Conservation (phyloP, 2,113 vertebrate genomes). For the Theristicus caerulescens region DNA sequence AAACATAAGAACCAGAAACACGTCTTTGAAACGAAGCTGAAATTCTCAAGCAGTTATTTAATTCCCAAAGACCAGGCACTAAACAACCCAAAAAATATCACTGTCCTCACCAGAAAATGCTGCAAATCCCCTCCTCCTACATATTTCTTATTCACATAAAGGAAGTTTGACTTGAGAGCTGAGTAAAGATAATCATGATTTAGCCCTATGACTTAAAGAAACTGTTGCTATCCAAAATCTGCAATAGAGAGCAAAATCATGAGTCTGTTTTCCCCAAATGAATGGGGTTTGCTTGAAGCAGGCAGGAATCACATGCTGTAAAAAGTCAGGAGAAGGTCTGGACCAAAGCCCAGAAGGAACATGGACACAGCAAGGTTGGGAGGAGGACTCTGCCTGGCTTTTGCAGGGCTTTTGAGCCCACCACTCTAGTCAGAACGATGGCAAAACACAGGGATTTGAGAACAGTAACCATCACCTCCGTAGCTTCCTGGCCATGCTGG, state of each 20-base stretch:
- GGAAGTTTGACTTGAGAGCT: background rate
- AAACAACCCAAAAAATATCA: background rate
- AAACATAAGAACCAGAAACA: background rate
- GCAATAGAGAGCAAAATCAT: background rate
- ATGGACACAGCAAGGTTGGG: background rate
- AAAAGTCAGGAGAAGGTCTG: background rate
- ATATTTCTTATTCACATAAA: background rate
- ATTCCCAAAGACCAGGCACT: background rate
- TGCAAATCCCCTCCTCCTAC: background rate
- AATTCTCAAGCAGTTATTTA: background rate
- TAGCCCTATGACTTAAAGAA: background rate
- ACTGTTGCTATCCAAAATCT: background rate
- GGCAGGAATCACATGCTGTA: background rate
- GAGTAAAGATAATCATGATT: background rate
- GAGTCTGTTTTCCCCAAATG: background rate
- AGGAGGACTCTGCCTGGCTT: background rate
- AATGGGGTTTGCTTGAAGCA: background rate
- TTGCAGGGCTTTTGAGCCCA: background rate
- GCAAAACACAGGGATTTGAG: background rate
- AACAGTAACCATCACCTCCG: background rate
- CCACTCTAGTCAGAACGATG: background rate
- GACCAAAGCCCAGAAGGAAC: background rate
- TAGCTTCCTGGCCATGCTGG: background rate
- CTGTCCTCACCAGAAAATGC: background rate
- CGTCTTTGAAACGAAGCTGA: background rate